Base-by-base conservation (phyloP, 1,140 invertebrate species). In the Branchinecta lindahli region DNA sequence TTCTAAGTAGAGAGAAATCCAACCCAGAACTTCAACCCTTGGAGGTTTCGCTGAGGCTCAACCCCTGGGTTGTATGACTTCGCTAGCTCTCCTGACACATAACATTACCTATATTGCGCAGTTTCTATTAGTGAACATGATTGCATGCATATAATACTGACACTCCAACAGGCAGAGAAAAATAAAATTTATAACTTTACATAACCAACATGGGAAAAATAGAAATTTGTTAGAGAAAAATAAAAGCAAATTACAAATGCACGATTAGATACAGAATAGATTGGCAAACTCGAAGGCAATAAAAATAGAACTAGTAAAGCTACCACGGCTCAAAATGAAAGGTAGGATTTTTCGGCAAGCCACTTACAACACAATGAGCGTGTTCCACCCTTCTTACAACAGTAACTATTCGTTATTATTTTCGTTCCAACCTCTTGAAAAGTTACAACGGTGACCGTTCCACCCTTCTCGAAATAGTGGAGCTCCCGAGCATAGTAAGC, bases 101-200 rank as follows among this genome's bases (percentile, higher is more conserved):
- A 33, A 33, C 33, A 33, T 33, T 33, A 33, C 5, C 33, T 33
- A 33, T 33, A 33, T 33, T 33, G 33, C 33, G 33, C 33, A 5
- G 33, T 33, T 33, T 33, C 33, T 33, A 33, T 33, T 33, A 33
- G 33, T 33, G 33, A 33, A 33, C 33, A 33, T 33, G 33, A 33
- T 5, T 33, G 33, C 33, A 33, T 33, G 33, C 33, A 33, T 33
- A 33, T 33, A 33, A 33, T 33, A 33, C 33, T 33, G 33, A 61
- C 52, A 20, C 18, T 61, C 18, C 2, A 61, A 61, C 52, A 20
- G 18, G 52, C 52, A 61, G 52, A 61, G 18, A 61, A 61, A 61
- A 61, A 61, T 61, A 61, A 61, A 61, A 61, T 61, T 61, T 61
- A 61, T 61, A 61, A 61, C 52, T 61, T 61, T 61, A 61, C 52